Evolutionary conservation across 2,888 invertebrate genomes (phyloP), one percentile per base, ranked within the genome.

Genomic region (Villa cingulata): DNA sequence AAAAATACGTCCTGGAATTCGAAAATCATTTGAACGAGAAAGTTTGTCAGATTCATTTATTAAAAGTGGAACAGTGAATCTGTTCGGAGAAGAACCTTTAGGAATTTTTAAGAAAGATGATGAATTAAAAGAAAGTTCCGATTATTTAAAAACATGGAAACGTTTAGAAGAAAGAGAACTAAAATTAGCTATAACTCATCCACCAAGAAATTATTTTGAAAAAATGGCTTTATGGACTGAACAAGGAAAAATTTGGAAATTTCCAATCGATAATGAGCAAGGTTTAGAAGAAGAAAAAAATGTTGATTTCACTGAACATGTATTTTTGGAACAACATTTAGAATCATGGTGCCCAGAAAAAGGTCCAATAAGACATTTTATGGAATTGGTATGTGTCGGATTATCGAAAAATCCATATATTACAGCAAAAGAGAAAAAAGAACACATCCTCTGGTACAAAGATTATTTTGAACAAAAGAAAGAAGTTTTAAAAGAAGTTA

Each of bases 191-290:
- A 72, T 79, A 0, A 74, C 79, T 0, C 83, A 83, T 63, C 82
- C 87, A 1, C 90, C 94, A 0, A 65, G 74, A 10, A 97, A 96
- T 71, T 83, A 84, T 60, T 95, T 89, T 66, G 86, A 97, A 66
- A 90, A 97, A 70, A 83, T 94, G 81, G 85, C 88, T 41, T 64
- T 79, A 45, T 95, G 94, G 95, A 97, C 97, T 0, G 81, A 91
- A 47, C 81, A 91, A 65, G 92, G 91, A 38, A 95, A 92, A 70
- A 67, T 96, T 15, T 98, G 97, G 97, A 80, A 83, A 55, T 98
- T 95, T 65, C 98, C 98, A 2, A 91, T 98, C 52, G 77, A 98
- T 66, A 98, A 98, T 72, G 97, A 98, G 70, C 86, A 89, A 75
- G 95, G 81, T 45, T 63, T 85, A 61, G 70, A 70, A 52, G 78